Evolutionary conservation across 2,113 vertebrate species (phyloP), one percentile per base, ranked within the genome.

Genomic region (Chelonoidis abingdonii): DNA sequence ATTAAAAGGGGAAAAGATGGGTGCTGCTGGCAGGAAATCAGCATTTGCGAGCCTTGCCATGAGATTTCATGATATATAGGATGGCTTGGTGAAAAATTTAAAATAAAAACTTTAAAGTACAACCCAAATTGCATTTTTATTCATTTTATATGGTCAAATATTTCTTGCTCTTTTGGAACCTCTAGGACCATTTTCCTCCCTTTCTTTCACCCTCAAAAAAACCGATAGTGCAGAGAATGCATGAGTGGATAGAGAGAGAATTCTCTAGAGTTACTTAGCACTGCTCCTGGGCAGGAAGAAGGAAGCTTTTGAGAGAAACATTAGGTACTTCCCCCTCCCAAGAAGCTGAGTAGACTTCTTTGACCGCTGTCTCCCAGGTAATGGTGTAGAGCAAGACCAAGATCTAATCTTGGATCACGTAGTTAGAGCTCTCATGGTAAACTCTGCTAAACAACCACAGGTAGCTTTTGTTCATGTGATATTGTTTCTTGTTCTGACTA

Each of bases 231-330:
- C 84, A n/a, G 8, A 89, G 86, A 91, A 81, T 72, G 19, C 17
- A 72, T 8, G 82, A 44, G 25, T 90, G 59, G 84, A 38, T 56
- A 86, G 62, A 62, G 35, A 8, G 29, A 90, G 0, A 2, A 69
- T 21, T 82, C 22, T 57, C 29, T 80, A 80, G 65, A 57, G 87
- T 87, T 82, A 83, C 35, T 22, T 82, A 50, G 83, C 62, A 11
- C 82, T 89, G 53, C 10, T 80, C 93, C 86, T 92, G 94, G 89
- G 93, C 97, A 96, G 93, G 89, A 96, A 93, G 47, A 91, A 79
- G 81, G 93, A 56, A 88, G 87, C 88, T 94, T 96, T 86, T 86
- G 95, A 94, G 83, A 92, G 86, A 92, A 95, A 95, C 16, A 87
- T 0, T 14, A 81, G 89, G 80, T 4, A 22, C 50, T 94, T 91